A percentile compares a stretch with the other conserved stretches of the same genome.
These are phyloP conservation scores for Cetoscarus ocellatus DNA, from an alignment of 2,797 vertebrate species.

Conservation along the genomic window DNA sequence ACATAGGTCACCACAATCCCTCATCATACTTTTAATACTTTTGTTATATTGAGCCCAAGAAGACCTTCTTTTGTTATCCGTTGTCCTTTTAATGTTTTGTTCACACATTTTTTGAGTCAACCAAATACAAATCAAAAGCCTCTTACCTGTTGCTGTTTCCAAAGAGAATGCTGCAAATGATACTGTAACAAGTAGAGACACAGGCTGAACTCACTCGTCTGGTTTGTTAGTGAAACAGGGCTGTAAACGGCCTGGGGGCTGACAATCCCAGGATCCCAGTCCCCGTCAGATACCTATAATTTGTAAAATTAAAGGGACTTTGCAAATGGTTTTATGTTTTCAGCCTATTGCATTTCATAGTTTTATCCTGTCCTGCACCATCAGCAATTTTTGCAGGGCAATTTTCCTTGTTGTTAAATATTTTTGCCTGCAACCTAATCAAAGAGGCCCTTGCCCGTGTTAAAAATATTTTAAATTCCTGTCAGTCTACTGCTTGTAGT, in stretches of 20 bases:
- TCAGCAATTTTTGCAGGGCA: no score
- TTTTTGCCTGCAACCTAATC: no score
- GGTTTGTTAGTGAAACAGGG: conserved; percentile 5
- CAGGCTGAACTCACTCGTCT: conserved; percentile 9
- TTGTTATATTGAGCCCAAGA: no score
- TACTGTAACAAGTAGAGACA: neutral
- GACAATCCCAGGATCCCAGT: neutral
- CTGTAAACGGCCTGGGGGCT: neutral
- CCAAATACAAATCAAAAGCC: neutral
- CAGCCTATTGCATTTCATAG: no score
- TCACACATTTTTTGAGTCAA: no score
- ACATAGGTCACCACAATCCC: no score
- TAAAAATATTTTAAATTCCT: conserved; percentile 1
- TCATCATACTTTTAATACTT: no score
- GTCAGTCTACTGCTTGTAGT: neutral
- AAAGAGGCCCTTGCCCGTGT: neutral
- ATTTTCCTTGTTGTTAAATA: neutral
- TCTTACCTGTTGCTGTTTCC: conserved; percentile 28
- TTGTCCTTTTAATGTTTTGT: no score
- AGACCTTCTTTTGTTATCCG: no score
- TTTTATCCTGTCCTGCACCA: no score
- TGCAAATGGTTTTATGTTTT: no score
- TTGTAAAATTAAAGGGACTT: neutral
- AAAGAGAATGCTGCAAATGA: conserved; percentile 9
- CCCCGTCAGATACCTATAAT: neutral